Evolutionary conservation across 2,888 invertebrate genomes (phyloP), one percentile per base, ranked within the genome.

Genomic region (Lycaena phlaeas): DNA sequence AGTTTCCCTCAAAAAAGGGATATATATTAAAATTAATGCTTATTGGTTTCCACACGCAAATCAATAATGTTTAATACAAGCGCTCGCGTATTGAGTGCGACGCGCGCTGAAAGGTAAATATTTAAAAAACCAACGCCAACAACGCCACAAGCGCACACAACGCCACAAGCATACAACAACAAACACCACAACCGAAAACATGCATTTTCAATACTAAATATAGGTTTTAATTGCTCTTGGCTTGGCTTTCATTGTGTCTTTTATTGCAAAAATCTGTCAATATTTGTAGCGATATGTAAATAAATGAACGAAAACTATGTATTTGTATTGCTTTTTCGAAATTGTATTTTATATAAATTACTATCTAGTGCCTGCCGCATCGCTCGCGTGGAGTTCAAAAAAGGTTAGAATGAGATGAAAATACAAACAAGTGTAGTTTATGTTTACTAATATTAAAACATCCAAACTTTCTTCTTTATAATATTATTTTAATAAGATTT

Each of bases 71-170:
- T 7, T 25, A 25, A 10, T 14, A 39, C 11, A 17, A 22, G 10
- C 12, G n/a, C 18, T 29, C 25, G 11, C 14, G 18, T 15, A 15
- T 31, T 9, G 38, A 29, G 11, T 28, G 38, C 9, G 27, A n/a
- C 22, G 15, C 37, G 37, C 3, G 37, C 26, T 37, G 27, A 17
- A 37, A 27, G 14, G 37, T 37, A 27, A 37, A 37, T 37, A 37
- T 37, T 37, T 37, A 37, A 27, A 37, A 18, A 28, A 37, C 26
- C 37, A 37, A 26, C 22, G 26, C 22, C 25, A 25, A 3, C 18
- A 18, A 18, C 25, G 4, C 14, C 39, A 14, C 31, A 14, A 30
- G 14, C 10, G 10, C 14, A 31, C 3, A 3, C 18, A 18, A 18
- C 25, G 4, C 14, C 39, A 14, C 31, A 14, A 30, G 14, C 10